A percentile compares a stretch with the other conserved stretches of the same genome.
phyloP scores from a whole-genome alignment of 2,113 vertebrate genomes.

The Mesocricetus auratus region DNA sequence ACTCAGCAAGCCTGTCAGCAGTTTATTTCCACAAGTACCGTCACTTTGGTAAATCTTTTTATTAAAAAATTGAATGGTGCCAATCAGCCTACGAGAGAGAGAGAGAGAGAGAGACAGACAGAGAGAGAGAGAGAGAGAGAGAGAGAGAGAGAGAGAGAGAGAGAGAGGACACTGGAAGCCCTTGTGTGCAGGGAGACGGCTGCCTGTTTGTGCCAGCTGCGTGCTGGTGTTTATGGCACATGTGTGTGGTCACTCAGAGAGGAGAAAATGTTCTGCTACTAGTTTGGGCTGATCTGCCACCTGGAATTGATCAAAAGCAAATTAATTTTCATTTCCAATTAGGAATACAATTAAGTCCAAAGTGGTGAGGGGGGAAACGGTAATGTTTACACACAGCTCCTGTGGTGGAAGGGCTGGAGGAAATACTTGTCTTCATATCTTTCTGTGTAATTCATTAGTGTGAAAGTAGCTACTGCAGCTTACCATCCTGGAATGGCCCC shows the following conservation, averaged over 20 bases:
- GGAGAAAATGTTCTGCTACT: slow-evolving; percentile 28
- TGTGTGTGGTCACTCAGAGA: slow-evolving; percentile 70
- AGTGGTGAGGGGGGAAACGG: slow-evolving; percentile 15
- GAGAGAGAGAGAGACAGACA: neutral
- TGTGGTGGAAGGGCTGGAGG: slow-evolving; percentile 70
- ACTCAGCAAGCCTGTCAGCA: slow-evolving; percentile 89
- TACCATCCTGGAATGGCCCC: neutral
- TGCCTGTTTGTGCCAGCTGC: neutral
- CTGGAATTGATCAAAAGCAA: slow-evolving; percentile 86
- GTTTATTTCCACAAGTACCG: slow-evolving; percentile 83
- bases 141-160: no score
- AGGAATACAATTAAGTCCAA: slow-evolving; percentile 81
- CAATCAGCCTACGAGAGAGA: slow-evolving; percentile 74
- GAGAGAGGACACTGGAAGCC: neutral
- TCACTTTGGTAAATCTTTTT: slow-evolving; percentile 83
- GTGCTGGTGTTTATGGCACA: slow-evolving; percentile 47
- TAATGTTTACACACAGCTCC: slow-evolving; percentile 68
- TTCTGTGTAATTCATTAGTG: slow-evolving; percentile 60
- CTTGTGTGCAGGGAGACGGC: neutral
- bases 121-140: no score
- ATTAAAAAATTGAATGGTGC: slow-evolving; percentile 79
- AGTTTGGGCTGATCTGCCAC: slow-evolving; percentile 72
- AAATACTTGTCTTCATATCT: slow-evolving; percentile 68
- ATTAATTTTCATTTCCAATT: slow-evolving; percentile 87
- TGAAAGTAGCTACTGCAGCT: neutral